phyloP scores from a whole-genome alignment of 1,140 invertebrate genomes.

The Macrocentrus cingulum region DNA sequence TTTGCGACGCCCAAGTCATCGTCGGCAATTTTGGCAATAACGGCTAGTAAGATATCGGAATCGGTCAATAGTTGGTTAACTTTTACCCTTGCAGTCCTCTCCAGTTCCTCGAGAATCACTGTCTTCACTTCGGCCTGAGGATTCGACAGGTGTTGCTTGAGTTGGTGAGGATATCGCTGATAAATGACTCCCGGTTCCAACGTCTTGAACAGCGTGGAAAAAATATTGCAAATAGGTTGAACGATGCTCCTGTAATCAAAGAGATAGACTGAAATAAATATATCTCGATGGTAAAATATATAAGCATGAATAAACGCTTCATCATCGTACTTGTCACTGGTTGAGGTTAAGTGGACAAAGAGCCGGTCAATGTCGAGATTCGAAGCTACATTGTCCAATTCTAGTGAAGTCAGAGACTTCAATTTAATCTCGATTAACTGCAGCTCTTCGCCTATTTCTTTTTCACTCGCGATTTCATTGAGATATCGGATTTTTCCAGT shows the following conservation, averaged over 20 bases:
- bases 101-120: constrained; percentile 50
- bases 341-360: constrained; percentile 48
- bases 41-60: constrained; percentile 58
- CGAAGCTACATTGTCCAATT: constrained; percentile 36
- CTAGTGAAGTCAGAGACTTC: constrained; percentile 28
- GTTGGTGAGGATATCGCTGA: constrained; percentile 46
- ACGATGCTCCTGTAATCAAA: constrained; percentile 49
- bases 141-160: constrained; percentile 53
- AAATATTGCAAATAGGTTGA: constrained; percentile 53
- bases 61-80: constrained; percentile 57
- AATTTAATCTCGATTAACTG: constrained; percentile 48
- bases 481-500: constrained; percentile 36
- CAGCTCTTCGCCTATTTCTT: constrained; percentile 38
- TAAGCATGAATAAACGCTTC: constrained; percentile 3
- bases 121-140: constrained; percentile 42
- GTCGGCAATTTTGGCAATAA: constrained; percentile 63
- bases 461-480: constrained; percentile 32
- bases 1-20: too few relatives aligned
- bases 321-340: constrained; percentile 46
- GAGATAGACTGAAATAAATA: constrained; percentile 15
- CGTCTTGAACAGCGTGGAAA: constrained; percentile 46
- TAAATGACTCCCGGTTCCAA: constrained; percentile 50
- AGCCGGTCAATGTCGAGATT: constrained; percentile 41
- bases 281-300: background rate
- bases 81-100: constrained; percentile 44